phyloP scores from a whole-genome alignment of 1,140 invertebrate genomes.

The Condylostylus longicornis region DNA sequence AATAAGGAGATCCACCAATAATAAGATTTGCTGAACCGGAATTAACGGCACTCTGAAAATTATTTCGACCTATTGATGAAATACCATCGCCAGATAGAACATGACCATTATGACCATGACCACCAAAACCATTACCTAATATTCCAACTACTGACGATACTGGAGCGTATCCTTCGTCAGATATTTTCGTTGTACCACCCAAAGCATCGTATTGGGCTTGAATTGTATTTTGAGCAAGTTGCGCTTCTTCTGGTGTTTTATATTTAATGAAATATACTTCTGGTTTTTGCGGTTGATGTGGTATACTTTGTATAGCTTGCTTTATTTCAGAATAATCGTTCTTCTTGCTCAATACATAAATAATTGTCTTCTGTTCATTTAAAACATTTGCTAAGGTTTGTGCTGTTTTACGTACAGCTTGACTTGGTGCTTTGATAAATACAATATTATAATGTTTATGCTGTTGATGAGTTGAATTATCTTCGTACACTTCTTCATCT shows the following conservation, averaged over 20 bases:
- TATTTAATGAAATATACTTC: conserved; percentile 64
- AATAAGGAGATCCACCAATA: too few relatives aligned
- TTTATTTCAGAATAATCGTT: conserved; percentile 22
- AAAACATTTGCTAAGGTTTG: conserved; percentile 44
- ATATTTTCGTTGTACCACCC: conserved; percentile 25
- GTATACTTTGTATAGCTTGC: conserved; percentile 22
- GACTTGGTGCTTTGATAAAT: conserved; percentile 68
- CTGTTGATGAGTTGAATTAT: conserved; percentile 32
- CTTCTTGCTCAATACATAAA: conserved; percentile 71
- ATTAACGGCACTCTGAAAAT: too few relatives aligned
- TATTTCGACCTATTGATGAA: too few relatives aligned
- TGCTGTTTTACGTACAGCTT: conserved; percentile 45
- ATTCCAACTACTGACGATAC: conserved; percentile 29
- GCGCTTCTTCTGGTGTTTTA: conserved; percentile 45
- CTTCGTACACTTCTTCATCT: conserved; percentile 30
- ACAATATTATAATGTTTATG: conserved; percentile 77
- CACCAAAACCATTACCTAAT: conserved; percentile 14
- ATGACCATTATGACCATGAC: conserved; percentile 8
- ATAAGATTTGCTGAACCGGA: too few relatives aligned
- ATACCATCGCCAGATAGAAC: conserved; percentile 7
- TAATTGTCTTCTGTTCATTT: conserved; percentile 70
- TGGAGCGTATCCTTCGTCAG: conserved; percentile 27
- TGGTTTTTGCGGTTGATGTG: conserved; percentile 47
- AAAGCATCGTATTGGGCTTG: conserved; percentile 29
- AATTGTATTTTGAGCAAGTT: conserved; percentile 28